Conservation (phyloP, 2,113 vertebrate genomes). For the Nansenia antarctica region DNA sequence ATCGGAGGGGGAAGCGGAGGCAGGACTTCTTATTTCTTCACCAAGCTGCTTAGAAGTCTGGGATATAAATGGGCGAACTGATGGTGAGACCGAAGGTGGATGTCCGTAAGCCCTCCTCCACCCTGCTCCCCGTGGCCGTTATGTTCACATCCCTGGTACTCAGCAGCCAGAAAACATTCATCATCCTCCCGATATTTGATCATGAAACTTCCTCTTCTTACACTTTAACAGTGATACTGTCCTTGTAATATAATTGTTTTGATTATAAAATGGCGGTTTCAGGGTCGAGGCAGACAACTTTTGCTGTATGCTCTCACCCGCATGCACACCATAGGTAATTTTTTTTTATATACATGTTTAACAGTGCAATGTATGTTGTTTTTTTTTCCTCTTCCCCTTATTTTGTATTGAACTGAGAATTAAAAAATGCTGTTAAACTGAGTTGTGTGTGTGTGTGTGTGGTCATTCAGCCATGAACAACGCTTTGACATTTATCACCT, state of each 20-base stretch:
- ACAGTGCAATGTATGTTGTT: slow-evolving; percentile 32
- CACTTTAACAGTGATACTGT: background rate
- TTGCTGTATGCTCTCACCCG: slow-evolving; percentile 31
- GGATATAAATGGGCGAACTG: slow-evolving; percentile 10
- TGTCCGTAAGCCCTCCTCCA: background rate
- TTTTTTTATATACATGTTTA: slow-evolving; percentile 28
- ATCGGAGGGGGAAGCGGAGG: slow-evolving; percentile 2
- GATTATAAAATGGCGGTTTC: slow-evolving; percentile 20
- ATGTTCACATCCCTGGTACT: background rate
- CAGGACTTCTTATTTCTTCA: slow-evolving; percentile 48
- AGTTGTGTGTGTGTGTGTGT: background rate
- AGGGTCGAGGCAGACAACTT: background rate
- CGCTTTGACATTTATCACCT: too few species aligned
- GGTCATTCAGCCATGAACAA: too few species aligned
- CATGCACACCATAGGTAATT: slow-evolving; percentile 40
- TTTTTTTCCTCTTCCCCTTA: slow-evolving; percentile 18
- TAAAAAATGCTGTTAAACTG: slow-evolving; percentile 31
- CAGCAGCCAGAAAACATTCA: background rate
- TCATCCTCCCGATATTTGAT: background rate
- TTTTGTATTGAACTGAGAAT: slow-evolving; percentile 59
- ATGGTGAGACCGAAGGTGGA: slow-evolving; percentile 31
- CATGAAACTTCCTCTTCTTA: background rate
- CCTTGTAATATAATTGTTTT: background rate
- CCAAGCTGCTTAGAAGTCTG: slow-evolving; percentile 35
- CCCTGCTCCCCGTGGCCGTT: background rate